phyloP scores from a whole-genome alignment of 2,888 invertebrate species.

The Schrankia costaestrigalis region DNA sequence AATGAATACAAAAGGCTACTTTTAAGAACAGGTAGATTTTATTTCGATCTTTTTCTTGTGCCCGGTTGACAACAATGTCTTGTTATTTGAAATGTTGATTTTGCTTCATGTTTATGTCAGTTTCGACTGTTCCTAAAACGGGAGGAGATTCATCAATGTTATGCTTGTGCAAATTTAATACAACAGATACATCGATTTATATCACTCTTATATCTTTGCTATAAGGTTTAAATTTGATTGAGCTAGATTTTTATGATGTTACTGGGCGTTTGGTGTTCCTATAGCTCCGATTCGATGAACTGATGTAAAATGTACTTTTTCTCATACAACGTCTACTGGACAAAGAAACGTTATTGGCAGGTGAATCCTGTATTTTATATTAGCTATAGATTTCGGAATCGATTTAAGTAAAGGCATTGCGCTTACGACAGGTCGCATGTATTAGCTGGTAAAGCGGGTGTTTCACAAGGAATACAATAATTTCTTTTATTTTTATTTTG shows the following conservation, averaged over 20 bases:
- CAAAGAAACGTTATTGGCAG: constrained; percentile 70
- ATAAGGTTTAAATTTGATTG: not conserved
- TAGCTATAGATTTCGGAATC: constrained; percentile 49
- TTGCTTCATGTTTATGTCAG: constrained; percentile 64
- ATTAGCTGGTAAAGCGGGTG: constrained; percentile 16
- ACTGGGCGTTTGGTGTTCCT: constrained; percentile 39
- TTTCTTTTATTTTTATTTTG: no score
- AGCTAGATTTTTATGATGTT: constrained; percentile 2
- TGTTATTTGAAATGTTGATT: constrained; percentile 75
- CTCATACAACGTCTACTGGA: constrained; percentile 51
- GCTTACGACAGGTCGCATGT: constrained; percentile 29
- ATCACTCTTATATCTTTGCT: not conserved
- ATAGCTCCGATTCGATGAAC: constrained; percentile 61
- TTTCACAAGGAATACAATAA: constrained; percentile 9
- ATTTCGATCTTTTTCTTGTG: constrained; percentile 42
- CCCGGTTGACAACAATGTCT: constrained; percentile 60
- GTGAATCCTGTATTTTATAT: constrained; percentile 71
- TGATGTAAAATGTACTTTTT: constrained; percentile 63
- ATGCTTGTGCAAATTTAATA: constrained; percentile 35
- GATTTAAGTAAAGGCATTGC: constrained; percentile 41
- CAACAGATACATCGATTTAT: not conserved
- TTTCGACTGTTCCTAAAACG: constrained; percentile 66
- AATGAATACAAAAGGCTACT: constrained; percentile 49
- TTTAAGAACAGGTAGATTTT: constrained; percentile 55
- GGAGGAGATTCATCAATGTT: constrained; percentile 71